These are phyloP conservation scores for Scatophagus argus DNA, from an alignment of 2,113 vertebrate genomes.

Conservation along the genomic window DNA sequence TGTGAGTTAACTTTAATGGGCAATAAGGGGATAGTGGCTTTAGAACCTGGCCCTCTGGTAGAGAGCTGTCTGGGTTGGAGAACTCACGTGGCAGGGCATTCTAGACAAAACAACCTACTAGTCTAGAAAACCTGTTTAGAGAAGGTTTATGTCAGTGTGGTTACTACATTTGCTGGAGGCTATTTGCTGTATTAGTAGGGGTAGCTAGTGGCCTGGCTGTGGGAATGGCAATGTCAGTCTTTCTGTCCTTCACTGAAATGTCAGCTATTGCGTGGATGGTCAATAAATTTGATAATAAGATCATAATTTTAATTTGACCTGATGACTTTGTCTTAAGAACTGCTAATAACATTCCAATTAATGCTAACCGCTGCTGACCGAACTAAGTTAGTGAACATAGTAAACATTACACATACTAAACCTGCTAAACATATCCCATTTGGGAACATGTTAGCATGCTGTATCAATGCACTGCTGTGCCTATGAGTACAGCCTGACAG, in stretches of 20 bases:
- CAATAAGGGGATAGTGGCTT: constrained; percentile 53
- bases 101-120: constrained; percentile 23
- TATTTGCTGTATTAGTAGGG: too few species aligned
- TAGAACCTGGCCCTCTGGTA: constrained; percentile 37
- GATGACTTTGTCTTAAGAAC: too few species aligned
- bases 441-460: neutral
- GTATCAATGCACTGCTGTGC: too few species aligned
- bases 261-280: too few species aligned
- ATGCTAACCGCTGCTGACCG: neutral
- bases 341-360: too few species aligned
- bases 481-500: neutral
- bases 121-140: constrained; percentile 44
- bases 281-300: too few species aligned
- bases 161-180: neutral
- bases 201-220: too few species aligned
- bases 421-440: neutral
- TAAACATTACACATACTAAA: neutral
- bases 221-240: too few species aligned
- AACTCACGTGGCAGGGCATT: constrained; percentile 9
- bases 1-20: constrained; percentile 70
- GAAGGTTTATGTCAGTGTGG: neutral
- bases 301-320: too few species aligned
- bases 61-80: constrained; percentile 23
- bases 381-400: neutral
- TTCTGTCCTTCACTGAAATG: too few species aligned